Evolutionary conservation across 2,888 invertebrate genomes (phyloP), one percentile per base, ranked within the genome.

Genomic region (Agonum fuliginosum): DNA sequence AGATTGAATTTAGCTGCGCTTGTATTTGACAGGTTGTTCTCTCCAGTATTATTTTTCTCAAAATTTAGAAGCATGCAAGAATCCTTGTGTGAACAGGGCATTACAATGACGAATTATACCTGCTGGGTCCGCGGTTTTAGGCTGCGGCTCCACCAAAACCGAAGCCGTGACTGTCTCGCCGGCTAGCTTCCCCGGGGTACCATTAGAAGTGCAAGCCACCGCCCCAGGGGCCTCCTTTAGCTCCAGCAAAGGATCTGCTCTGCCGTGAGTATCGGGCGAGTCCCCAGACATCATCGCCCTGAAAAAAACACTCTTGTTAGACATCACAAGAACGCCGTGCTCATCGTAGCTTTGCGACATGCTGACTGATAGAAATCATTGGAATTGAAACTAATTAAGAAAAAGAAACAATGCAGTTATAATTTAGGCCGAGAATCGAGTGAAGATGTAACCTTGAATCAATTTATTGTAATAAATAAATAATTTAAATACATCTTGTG

Each of bases 251-350:
- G 75, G 75, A n/a, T 75, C 75, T 17, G 37, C 48, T 3, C 34
- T 22, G 8, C 10, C 8, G 37, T 81, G 80, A 3, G 81, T 72
- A 20, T 81, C 81, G 34, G 84, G 82, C 12, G 84, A 83, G 77
- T 84, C 83, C 27, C 83, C 82, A 10, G 83, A 82, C 84, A 84
- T 84, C 81, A 83, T 83, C 51, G 83, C 82, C 80, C 84, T 84
- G 80, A 73, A 83, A 83, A 48, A 78, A 43, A 79, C 79, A 78
- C 78, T 48, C 17, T 12, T 17, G 14, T 73, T 20, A 73, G 27
- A 62, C 8, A 62, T 27, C 1, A 62, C 12, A n/a, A 46, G 14
- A 12, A 62, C 58, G n/a, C 20, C 46, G 12, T 46, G 20, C 5
- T 17, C 58, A 12, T 34, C 46, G 12, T 46, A 12, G 4, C 10